These are phyloP conservation scores for Aphelenchoides bicaudatus DNA, from an alignment of 2,888 invertebrate species.

Conservation along the genomic window DNA sequence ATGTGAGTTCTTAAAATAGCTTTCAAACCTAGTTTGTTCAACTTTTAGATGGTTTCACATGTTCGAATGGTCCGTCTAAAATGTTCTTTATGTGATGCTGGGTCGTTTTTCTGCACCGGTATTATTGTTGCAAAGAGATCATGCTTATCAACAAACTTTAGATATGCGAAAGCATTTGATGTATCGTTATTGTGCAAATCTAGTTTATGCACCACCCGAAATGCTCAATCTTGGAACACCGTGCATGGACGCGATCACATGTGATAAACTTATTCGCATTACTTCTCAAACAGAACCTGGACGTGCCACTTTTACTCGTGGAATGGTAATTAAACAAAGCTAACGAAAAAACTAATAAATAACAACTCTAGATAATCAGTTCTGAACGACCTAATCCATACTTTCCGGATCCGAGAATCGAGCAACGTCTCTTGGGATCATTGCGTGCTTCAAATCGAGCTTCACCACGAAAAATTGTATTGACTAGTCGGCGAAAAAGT, in stretches of 20 bases:
- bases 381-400: slow-evolving; percentile 32
- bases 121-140: no score
- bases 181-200: slow-evolving; percentile 36
- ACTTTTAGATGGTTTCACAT: slow-evolving; percentile 34
- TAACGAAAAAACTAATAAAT: slow-evolving; percentile 1
- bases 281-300: slow-evolving; percentile 37
- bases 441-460: not conserved
- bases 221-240: slow-evolving; percentile 27
- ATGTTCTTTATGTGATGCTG: slow-evolving; percentile 38
- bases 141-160: no score
- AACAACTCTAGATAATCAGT: slow-evolving; percentile 40
- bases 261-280: slow-evolving; percentile 36
- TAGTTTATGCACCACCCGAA: slow-evolving; percentile 33
- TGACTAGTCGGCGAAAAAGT: not conserved
- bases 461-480: slow-evolving; percentile 9
- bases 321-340: slow-evolving; percentile 31
- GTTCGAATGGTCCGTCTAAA: slow-evolving; percentile 37
- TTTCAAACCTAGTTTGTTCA: not conserved
- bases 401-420: slow-evolving; percentile 38
- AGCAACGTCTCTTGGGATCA: slow-evolving; percentile 34
- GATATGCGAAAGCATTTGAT: slow-evolving; percentile 27
- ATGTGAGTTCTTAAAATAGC: slow-evolving; percentile 31
- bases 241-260: slow-evolving; percentile 33
- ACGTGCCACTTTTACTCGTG: slow-evolving; percentile 28
- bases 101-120: slow-evolving; percentile 37